Base-by-base conservation (phyloP, 2,113 vertebrate genomes). In the Aptenodytes patagonicus region DNA sequence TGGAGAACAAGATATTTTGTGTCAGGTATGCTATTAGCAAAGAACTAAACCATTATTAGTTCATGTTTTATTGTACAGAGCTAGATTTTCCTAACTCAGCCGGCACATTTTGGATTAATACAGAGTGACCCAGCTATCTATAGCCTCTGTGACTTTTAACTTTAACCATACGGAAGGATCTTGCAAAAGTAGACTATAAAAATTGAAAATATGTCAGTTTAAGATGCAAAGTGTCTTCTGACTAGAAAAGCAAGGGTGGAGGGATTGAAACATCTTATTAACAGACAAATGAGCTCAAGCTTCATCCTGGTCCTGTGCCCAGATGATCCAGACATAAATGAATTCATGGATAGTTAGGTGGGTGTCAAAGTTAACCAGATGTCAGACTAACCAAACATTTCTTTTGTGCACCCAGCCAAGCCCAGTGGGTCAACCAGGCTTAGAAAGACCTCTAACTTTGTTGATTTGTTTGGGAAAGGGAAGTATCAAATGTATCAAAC, bases 141-240 rank as follows among this genome's bases (percentile, higher is more conserved):
- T 90, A 96, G 91, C 46, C 65, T 76, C 64, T 76, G 32, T 77
- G 87, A 83, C 94, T 96, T 96, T 97, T 95, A 96, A 77, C 73
- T 89, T 86, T 69, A 95, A 90, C 84, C 93, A 96, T 96, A 96
- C 93, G 93, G 94, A 93, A 94, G 28, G 28, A 93, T 83, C 73
- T 75, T 93, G 75, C 61, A 91, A 87, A 92, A 91, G 58, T 75
- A 94, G 83, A 88, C 61, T 91, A 89, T 70, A 87, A 97, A 96
- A 91, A 61, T 40, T 73, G 77, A 91, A 96, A 87, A 91, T 87
- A 91, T 94, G 78, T 77, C 84, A 95, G 52, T 87, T 93, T 91
- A 80, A 86, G 81, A 94, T 94, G 46, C 71, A 90, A 79, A 91
- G 47, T 88, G 24, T 80, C 93, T 93, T 90, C 51, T 86, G 68